Base-by-base conservation (phyloP, 1,140 invertebrate species). In the Meloidogyne floridensis region DNA sequence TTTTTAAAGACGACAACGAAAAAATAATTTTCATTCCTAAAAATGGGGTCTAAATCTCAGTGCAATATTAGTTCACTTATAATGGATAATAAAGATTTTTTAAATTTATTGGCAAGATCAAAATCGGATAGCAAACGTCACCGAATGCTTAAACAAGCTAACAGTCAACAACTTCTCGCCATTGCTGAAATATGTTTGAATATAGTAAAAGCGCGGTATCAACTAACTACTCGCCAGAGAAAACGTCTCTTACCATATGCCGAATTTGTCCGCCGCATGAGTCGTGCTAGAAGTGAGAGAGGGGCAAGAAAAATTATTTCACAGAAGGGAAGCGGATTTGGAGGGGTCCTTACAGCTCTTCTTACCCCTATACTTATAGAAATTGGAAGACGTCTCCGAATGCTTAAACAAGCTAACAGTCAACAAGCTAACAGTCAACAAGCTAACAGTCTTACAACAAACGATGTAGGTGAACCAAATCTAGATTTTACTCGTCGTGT, bases 171-270 rank as follows among this genome's bases (percentile, higher is more conserved):
- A 2, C 59, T 81, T 18, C 53, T 81, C 2, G 18, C 80, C 5
- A 20, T 18, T 11, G 75, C 53, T 42, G 81, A 82, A 77, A 77
- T 82, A 10, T 56, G 70, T 70, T 7, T 84, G 4, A 82, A 82
- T 18, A 79, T 82, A 11, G 51, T 82, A 53, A 73, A 76, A 20
- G 8, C 32, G 6, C 78, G 75, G 2, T 75, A 85, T 65, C 2
- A 53, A 79, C 54, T 80, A 18, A 80, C 72, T n/a, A 77, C 71
- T 7, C 53, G 70, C 11, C 81, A 84, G 32, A 51, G 56, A 18
- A 69, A 84, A 47, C 69, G 81, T 6, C 42, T 82, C 6, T 18
- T 69, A 7, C 82, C 81, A 2, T 70, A 82, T 51, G 81, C 81
- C 2, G 6, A 18, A 3, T 82, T 82, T 84, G 70, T 82, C 8